Evolutionary conservation across 1,140 invertebrate species (phyloP), one percentile per base, ranked within the genome.

Genomic region (Polypedilum vanderplanki): DNA sequence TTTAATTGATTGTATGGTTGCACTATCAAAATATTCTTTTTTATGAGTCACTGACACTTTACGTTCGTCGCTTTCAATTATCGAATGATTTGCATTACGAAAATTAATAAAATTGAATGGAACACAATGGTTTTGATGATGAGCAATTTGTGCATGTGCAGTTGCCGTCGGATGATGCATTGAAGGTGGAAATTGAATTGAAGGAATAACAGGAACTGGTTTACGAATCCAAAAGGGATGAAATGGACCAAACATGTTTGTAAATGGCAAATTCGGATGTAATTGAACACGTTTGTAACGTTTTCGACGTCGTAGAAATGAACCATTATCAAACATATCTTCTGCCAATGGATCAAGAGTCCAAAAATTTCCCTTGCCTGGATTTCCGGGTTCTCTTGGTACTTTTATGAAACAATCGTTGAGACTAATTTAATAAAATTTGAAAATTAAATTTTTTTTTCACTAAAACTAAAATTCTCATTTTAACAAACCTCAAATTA

Each of bases 361-460:
- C 98, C 98, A 99, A 83, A 99, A 99, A 81, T 99, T 99, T 0
- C 98, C 98, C 80, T 99, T 99, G 0, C 97, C 97, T 0, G 98
- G 98, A 81, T 99, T 99, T 0, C 97, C 97, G 0, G 97, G 97
- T 82, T 99, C 97, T 4, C 98, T 85, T 0, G 98, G 96, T 70
- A 99, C 97, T 85, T 99, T 99, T 18, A 99, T 93, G 83, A 99
- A 99, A 80, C 98, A 99, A 83, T 99, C 98, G 84, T 99, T 99
- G 57, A 99, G 85, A 70, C 65, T 70, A 10, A 20, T 18, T 9
- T 20, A n/a, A 15, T 18, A 3, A 20, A 20, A 18, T n/a, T 18
- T 8, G 65, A 20, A 20, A 70, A 70, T 70, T 7, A 70, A 70
- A 70, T 20, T 20, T 70, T 33, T 33, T 22, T 70, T 0, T 18